Percentiles rank a stretch among this genome's conserved stretches.
phyloP scores from a whole-genome alignment of 1,140 invertebrate genomes.

The Drosophila sechellia region DNA sequence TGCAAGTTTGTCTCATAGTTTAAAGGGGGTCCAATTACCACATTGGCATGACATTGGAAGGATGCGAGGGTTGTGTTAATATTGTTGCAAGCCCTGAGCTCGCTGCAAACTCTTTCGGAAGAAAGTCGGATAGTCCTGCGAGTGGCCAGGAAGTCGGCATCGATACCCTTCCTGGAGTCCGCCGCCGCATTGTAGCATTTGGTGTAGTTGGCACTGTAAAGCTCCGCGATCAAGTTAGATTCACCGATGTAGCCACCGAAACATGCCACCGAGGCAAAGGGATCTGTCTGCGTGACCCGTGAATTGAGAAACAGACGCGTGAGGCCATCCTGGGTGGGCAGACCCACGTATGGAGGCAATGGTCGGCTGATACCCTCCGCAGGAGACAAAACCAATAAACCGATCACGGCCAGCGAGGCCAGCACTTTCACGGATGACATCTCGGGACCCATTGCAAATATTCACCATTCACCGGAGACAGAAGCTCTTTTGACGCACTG shows the following conservation, averaged over 20 bases:
- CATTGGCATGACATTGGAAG: slow-evolving; percentile 66
- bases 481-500: slow-evolving; percentile 66
- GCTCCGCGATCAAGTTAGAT: slow-evolving; percentile 63
- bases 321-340: slow-evolving; percentile 67
- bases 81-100: slow-evolving; percentile 44
- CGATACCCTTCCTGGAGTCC: slow-evolving; percentile 52
- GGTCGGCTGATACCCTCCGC: slow-evolving; percentile 42
- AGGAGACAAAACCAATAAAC: slow-evolving; percentile 14
- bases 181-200: slow-evolving; percentile 42
- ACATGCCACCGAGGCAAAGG: slow-evolving; percentile 63
- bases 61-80: slow-evolving; percentile 64
- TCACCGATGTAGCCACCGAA: slow-evolving; percentile 76
- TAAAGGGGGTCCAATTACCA: slow-evolving; percentile 42
- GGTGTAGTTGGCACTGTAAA: slow-evolving; percentile 62
- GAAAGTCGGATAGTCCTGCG: slow-evolving; percentile 51
- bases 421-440: slow-evolving; percentile 25
- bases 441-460: slow-evolving; percentile 3
- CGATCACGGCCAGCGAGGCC: slow-evolving; percentile 17
- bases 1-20: too few relatives aligned
- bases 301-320: slow-evolving; percentile 70
- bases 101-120: slow-evolving; percentile 46
- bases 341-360: slow-evolving; percentile 59
- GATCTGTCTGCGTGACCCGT: slow-evolving; percentile 64
- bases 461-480: slow-evolving; percentile 2
- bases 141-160: slow-evolving; percentile 54